phyloP scores from a whole-genome alignment of 2,113 vertebrate species.

The Oncorhynchus tshawytscha region DNA sequence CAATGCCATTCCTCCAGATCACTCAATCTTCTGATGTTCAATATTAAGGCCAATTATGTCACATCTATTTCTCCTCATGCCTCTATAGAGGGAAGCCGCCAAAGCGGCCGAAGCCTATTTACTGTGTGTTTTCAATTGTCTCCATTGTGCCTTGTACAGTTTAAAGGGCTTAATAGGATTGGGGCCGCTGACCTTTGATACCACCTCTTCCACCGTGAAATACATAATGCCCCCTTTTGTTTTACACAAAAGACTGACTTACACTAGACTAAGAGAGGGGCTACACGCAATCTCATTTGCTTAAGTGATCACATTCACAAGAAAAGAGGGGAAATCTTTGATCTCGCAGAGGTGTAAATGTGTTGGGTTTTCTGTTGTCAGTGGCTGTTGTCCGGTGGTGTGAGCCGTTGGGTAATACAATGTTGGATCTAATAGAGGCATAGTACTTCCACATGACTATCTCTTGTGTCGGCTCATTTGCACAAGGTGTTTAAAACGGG shows the following conservation, averaged over 20 bases:
- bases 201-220: conserved; percentile 32
- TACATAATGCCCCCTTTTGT: conserved; percentile 61
- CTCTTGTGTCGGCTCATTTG: conserved; percentile 38
- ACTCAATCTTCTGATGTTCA: neutral
- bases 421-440: conserved; percentile 68
- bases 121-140: conserved; percentile 5
- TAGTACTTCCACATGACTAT: conserved; percentile 76
- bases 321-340: conserved; percentile 68
- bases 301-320: conserved; percentile 74
- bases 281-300: conserved; percentile 64
- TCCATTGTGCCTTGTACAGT: conserved; percentile 29
- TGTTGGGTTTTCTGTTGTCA: conserved; percentile 65
- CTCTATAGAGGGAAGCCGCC: neutral
- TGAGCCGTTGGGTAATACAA: conserved; percentile 65
- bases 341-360: conserved; percentile 81
- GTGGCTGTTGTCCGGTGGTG: conserved; percentile 68
- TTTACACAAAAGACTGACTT: conserved; percentile 54
- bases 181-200: conserved; percentile 17
- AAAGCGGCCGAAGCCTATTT: conserved; percentile 1
- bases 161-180: conserved; percentile 16
- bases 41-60: neutral
- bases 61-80: conserved; percentile 15
- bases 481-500: no score
- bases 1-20: neutral
- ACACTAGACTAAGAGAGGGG: conserved; percentile 25